Evolutionary conservation across 2,113 vertebrate genomes (phyloP).

Genomic region (Gymnobelideus leadbeateri): DNA sequence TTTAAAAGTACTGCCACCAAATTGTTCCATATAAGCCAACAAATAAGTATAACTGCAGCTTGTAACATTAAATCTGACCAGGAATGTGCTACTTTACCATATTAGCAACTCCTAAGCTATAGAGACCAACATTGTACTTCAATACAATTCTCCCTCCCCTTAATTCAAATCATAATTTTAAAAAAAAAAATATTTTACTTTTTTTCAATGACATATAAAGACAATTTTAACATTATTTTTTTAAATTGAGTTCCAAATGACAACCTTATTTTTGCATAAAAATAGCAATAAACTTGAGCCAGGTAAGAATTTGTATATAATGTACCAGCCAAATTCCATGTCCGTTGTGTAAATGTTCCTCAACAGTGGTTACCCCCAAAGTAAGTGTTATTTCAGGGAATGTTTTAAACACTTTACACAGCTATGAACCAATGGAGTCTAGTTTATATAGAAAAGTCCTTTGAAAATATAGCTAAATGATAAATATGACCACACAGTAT

Average conservation of each 20-base stretch:
- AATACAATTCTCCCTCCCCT: neutral
- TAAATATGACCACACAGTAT: neutral
- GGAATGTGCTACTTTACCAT: neutral
- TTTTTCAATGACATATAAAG: neutral
- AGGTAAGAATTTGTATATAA: conserved; percentile 25
- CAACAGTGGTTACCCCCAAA: neutral
- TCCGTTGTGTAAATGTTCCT: neutral
- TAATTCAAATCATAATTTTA: neutral
- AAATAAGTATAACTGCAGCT: neutral
- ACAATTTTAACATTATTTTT: neutral
- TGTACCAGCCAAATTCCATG: neutral
- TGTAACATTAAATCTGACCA: neutral
- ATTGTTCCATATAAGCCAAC: conserved; percentile 37
- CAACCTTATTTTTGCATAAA: conserved; percentile 4
- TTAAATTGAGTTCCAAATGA: neutral
- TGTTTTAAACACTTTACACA: neutral
- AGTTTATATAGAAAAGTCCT: conserved; percentile 31
- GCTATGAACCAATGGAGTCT: neutral
- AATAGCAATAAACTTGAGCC: conserved; percentile 17
- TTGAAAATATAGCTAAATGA: fast-evolving
- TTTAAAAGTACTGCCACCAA: conserved; percentile 44
- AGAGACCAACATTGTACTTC: neutral
- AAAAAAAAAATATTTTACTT: neutral
- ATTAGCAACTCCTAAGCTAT: neutral
- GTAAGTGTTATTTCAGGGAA: conserved; percentile 21